Evolutionary conservation across 53 echinoderm and acorn worm genomes (phyloP), one percentile per base, ranked within the genome.

Genomic region (Actinopyga echinites): DNA sequence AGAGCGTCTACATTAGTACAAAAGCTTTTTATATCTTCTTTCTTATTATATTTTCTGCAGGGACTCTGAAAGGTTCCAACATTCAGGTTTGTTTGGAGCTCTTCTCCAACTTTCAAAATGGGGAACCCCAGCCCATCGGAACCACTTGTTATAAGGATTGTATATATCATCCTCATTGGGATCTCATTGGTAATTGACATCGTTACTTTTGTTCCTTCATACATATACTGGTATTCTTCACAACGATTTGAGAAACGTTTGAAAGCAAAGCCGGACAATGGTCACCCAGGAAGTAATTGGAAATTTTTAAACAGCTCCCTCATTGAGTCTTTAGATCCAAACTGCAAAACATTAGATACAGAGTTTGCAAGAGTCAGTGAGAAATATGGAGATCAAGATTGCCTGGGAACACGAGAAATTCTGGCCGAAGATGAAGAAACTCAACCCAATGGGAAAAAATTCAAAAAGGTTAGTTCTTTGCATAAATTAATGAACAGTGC

Each of bases 361-460:
- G 89, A 90, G 64, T 95, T 95, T 86, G 92, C 87, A 74, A 79
- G 73, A 49, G 88, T 63, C 57, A 82, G 85, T 22, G 75, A 30
- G 35, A 80, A 82, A 57, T 92, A 88, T 56, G 84, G 75, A 24
- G 75, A 89, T 30, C 57, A 82, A 55, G 79, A 82, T 44, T 93
- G 90, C 25, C 79, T 95, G 8, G 95, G 95, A 55, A 95, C 92
- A 21, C 75, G 95, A 36, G 86, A 95, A 63, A 60, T 95, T 33
- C 65, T 87, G 23, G 83, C 88, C 3, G 95, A 95, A 55, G 95
- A 95, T 21, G 90, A 95, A 64, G 95, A 95, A 79, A 25, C 36
- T 28, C 92, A 92, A 42, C 60, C 92, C 9, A 90, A 90, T 90
- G 95, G 95, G 8, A 95, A 90, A 86, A 85, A 82, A 25, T 95